Base-by-base conservation (phyloP, 1,140 invertebrate genomes). In the Cherax destructor region DNA sequence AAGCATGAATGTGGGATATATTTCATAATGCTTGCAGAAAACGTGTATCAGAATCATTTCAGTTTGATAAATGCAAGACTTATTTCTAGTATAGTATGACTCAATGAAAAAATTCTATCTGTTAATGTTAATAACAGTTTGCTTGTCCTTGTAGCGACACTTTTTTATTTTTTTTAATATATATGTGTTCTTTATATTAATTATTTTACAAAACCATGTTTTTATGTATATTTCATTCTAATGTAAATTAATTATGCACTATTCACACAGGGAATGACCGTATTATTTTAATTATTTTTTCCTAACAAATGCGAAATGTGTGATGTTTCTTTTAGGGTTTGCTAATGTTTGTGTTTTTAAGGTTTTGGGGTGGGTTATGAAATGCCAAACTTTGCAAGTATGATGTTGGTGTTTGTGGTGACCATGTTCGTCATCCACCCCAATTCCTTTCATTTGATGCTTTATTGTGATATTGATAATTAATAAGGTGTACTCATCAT, bases 391-490 rank as follows among this genome's bases (percentile, higher is more conserved):
- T 74, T 74, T 74, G 69, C 24, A 6, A n/a, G 6, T 74, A 6
- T 74, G 69, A 9, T 30, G 69, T 21, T 74, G 24, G n/a, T 74
- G 69, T 74, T 74, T 18, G 18, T 21, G 61, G 18, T 74, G 30
- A 74, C 24, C 50, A 16, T 79, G 77, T 21, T 18, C 50, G 50
- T 21, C 18, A 50, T 52, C 47, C 77, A 24, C 47, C 52, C 69
- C 72, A 86, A n/a, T 74, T 76, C 69, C 69, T 49, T 76, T 86
- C 83, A 86, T 6, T 56, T 74, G 52, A 65, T 72, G 83, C 81
- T 90, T 90, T 50, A 90, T 90, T 90, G 88, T 90, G 88, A 90
- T 90, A 90, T 69, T 49, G 86, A 80, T 88, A 69, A 81, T 88
- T 81, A 56, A 69, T 69, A 80, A 88, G 86, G 78, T 80, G 30